phyloP scores from a whole-genome alignment of 2,113 vertebrate genomes.

The Megaceryle torquata region DNA sequence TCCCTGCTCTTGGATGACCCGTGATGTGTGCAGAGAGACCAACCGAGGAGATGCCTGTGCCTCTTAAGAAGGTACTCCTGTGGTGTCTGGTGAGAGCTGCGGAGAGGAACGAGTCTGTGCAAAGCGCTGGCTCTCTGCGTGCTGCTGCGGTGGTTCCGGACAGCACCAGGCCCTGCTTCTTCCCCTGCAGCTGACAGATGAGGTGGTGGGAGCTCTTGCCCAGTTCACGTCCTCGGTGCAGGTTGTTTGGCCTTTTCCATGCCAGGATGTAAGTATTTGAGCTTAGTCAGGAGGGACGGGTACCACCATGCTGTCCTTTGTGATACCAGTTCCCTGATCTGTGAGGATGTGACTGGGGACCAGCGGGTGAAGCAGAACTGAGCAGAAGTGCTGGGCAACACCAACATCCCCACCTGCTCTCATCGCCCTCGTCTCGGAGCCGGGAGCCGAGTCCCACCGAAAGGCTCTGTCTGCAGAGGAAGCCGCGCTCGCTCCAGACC shows the following conservation, averaged over 20 bases:
- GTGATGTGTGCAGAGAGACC: not conserved
- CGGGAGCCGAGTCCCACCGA: not conserved
- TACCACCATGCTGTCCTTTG: accelerated
- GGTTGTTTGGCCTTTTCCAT: accelerated
- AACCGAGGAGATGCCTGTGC: accelerated
- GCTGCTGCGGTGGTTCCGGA: accelerated
- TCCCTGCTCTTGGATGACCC: not conserved
- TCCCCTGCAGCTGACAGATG: accelerated
- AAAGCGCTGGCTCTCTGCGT: no score
- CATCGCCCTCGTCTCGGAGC: not conserved
- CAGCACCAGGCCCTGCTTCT: not conserved
- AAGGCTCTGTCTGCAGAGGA: not conserved
- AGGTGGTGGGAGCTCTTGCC: accelerated
- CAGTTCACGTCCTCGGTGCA: accelerated
- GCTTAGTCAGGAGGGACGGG: no score
- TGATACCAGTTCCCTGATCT: no score
- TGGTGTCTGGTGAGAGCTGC: not conserved
- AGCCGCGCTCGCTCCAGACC: accelerated
- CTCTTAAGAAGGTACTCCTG: not conserved
- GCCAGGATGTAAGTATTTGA: not conserved
- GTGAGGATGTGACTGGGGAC: not conserved
- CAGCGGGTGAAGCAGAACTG: accelerated
- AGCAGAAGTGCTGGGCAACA: not conserved
- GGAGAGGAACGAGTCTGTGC: not conserved
- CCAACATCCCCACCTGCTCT: accelerated